Evolutionary conservation across 2,888 invertebrate genomes (phyloP), one percentile per base, ranked within the genome.

Genomic region (Cataglyphis altisquamis): DNA sequence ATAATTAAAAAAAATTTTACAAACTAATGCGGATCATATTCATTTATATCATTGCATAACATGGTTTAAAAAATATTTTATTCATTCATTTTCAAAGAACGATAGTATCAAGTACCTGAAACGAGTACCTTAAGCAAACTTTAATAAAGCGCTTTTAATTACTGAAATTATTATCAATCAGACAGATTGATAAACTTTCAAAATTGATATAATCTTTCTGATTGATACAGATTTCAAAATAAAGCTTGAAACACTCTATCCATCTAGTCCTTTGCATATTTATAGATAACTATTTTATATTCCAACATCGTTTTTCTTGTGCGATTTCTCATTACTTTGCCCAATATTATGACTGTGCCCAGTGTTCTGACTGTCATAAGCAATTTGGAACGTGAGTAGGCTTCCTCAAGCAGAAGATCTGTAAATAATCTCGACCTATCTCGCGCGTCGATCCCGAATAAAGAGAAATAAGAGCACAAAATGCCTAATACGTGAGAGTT

Each of bases 401-500:
- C 25, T 63, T 55, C 39, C 48, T 39, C 25, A 10, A 39, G 39
- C n/a, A 9, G 8, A 25, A 0, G 12, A n/a, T 12, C 4, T n/a
- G 15, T 29, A 57, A 57, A 18, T 29, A 60, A 70, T 67, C 32
- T 78, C 32, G n/a, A 68, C 1, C 29, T 15, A 57, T 15, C 39
- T 66, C 25, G 25, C 39, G 15, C 25, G 39, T 80, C 36, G 18
- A 70, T 55, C 3, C n/a, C 12, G 60, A 15, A 36, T 62, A 60
- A 8, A 66, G 21, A 62, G 72, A 3, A 60, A 36, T 1, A 25
- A 62, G 29, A 48, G 21, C 41, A n/a, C 15, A n/a, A 32, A 68
- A 52, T 48, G 52, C 32, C 12, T 15, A 41, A 48, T 25, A 39
- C 62, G 68, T 70, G 45, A 78, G 18, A 45, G 60, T 82, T 82